Percentiles rank a stretch among this genome's conserved stretches.
Conservation (phyloP, 2,113 vertebrate genomes). For the Melanotaenia duboulayi region DNA sequence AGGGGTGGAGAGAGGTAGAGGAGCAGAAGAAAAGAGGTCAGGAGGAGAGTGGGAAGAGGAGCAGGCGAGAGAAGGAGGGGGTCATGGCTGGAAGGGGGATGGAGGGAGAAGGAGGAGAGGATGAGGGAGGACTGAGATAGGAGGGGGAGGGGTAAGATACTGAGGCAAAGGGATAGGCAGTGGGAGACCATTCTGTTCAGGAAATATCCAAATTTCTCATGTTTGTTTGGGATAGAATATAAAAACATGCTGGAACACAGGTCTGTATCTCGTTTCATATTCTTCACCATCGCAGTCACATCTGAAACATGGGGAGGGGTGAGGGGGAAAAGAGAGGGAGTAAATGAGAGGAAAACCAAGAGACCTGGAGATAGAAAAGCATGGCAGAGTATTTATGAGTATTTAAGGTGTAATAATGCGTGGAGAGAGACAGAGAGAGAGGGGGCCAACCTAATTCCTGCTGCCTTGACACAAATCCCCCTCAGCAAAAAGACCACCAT, state of each 20-base stretch:
- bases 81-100: conserved; percentile 39
- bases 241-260: no score
- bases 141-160: conserved; percentile 16
- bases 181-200: conserved; percentile 1
- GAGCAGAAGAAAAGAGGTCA: conserved; percentile 61
- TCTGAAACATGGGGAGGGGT: background rate
- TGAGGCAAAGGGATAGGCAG: background rate
- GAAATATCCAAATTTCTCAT: background rate
- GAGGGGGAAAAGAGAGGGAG: background rate
- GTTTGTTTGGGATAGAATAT: background rate
- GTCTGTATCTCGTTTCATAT: background rate
- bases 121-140: conserved; percentile 38
- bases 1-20: conserved; percentile 38
- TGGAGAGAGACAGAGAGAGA: conserved; percentile 32
- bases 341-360: conserved; percentile 6
- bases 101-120: conserved; percentile 13
- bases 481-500: conserved; percentile 43
- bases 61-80: background rate
- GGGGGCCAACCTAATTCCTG: conserved; percentile 69
- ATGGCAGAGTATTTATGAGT: conserved; percentile 65
- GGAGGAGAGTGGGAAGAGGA: conserved; percentile 10
- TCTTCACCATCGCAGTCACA: background rate
- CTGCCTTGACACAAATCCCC: conserved; percentile 56
- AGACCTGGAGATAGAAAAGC: background rate
- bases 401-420: conserved; percentile 67